phyloP scores from a whole-genome alignment of 2,113 vertebrate genomes.

The Aspidoscelis tigris region DNA sequence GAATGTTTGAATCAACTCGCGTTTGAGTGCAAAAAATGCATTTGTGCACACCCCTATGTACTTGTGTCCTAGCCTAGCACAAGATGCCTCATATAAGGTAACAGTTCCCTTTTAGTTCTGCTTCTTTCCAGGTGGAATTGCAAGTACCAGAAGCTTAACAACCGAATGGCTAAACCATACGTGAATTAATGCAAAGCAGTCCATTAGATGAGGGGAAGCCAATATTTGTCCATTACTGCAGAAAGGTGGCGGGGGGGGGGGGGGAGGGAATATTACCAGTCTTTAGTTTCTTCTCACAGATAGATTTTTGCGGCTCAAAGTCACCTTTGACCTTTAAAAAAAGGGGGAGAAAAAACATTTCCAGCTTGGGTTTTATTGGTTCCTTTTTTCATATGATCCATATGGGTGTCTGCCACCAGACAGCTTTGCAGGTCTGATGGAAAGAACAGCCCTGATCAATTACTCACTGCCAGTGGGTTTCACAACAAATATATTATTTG shows the following conservation, averaged over 20 bases:
- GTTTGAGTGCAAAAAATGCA: no score
- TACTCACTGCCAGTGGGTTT: conserved; percentile 17
- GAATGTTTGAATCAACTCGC: no score
- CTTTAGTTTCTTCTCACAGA: conserved; percentile 71
- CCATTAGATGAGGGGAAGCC: background rate
- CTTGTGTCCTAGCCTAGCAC: background rate
- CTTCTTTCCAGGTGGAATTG: background rate
- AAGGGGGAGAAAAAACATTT: conserved; percentile 33
- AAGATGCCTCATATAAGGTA: background rate
- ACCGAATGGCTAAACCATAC: background rate
- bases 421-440: conserved; percentile 56
- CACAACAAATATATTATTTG: conserved; percentile 26
- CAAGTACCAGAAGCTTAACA: background rate
- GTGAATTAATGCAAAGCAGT: conserved; percentile 31
- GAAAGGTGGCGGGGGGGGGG: no score
- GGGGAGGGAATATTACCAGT: conserved; percentile 58
- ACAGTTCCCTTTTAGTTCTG: background rate
- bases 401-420: conserved; percentile 61
- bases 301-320: conserved; percentile 66
- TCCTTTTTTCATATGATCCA: conserved; percentile 70
- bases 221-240: conserved; percentile 34
- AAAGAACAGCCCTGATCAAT: conserved; percentile 52
- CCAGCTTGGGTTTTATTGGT: conserved; percentile 70
- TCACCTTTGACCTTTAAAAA: conserved; percentile 68
- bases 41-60: no score